Evolutionary conservation across 2,113 vertebrate genomes (phyloP).

Genomic region (Myrmophylax atrothorax): DNA sequence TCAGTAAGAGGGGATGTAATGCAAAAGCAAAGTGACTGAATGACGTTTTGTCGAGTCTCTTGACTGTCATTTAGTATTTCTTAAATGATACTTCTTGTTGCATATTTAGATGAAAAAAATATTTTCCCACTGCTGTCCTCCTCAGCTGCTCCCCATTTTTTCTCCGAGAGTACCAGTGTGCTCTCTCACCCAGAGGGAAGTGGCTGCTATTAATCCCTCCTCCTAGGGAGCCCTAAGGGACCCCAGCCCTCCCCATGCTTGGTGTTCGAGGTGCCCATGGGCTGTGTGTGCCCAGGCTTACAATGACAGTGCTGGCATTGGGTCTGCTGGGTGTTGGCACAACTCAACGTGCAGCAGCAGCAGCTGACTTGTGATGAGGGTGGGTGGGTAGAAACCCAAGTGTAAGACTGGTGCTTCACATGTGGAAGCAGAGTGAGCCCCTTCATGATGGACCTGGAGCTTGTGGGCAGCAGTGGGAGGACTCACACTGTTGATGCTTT

Average conservation of each 20-base stretch:
- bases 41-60: not conserved
- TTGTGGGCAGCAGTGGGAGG: not conserved
- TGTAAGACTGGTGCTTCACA: not conserved
- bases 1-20: not conserved
- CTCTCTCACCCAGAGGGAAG: not conserved
- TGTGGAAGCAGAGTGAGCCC: not conserved
- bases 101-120: not conserved
- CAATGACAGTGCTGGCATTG: rapidly evolving
- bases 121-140: not conserved
- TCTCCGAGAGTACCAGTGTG: not conserved
- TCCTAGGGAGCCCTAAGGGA: not conserved
- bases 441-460: not conserved
- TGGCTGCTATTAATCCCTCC: not conserved
- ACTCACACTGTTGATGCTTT: rapidly evolving
- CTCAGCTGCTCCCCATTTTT: not conserved
- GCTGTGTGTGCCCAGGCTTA: not conserved
- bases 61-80: not conserved
- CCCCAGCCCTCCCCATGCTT: not conserved
- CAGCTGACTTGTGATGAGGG: rapidly evolving
- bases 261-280: not conserved
- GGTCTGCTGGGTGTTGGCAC: not conserved
- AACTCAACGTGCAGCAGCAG: rapidly evolving
- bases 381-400: too few species aligned
- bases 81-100: not conserved
- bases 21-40: not conserved